Evolutionary conservation across 2,888 invertebrate genomes (phyloP), one percentile per base, ranked within the genome.

Genomic region (Melanchra persicariae): DNA sequence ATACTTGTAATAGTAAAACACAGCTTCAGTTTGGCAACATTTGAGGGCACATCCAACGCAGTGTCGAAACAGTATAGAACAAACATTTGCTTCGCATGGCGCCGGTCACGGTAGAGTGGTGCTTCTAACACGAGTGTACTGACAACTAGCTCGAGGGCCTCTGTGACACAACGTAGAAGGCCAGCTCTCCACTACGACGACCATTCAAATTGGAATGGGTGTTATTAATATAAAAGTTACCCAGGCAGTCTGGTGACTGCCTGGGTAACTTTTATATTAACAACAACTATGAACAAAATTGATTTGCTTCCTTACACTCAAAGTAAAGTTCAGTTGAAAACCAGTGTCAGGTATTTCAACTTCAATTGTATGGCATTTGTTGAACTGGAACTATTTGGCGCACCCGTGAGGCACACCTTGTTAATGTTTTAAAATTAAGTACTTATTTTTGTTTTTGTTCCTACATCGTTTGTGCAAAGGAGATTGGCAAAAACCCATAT

Each of bases 51-150:
- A 43, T 43, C 30, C 34, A 59, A 45, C 26, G 49, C 12, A n/a
- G 30, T 80, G 60, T 60, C 30, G 60, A 51, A 75, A 66, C 45
- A 10, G 30, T 37, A 12, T 15, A 43, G 12, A 34, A 10, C 43
- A 60, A 66, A 60, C 45, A 65, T 40, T n/a, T 63, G 45, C 6
- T 4, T 15, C 19, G n/a, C 24, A 45, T 15, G 37, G 37, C 47
- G 24, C n/a, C 26, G 10, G 47, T 51, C 81, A 51, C 54, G 60
- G 54, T 55, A 24, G 24, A 74, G 75, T 40, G 66, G 26, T 55
- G 51, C 64, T 62, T 9, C 26, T 43, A 58, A 54, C 45, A 60
- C 12, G 54, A 59, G 59, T 40, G 30, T 49, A 37, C 43, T 54
- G 45, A 34, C 15, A 54, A 54, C 30, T 17, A 30, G 9, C 12